Evolutionary conservation across 2,113 vertebrate genomes (phyloP).

Genomic region (Hemicordylus capensis): DNA sequence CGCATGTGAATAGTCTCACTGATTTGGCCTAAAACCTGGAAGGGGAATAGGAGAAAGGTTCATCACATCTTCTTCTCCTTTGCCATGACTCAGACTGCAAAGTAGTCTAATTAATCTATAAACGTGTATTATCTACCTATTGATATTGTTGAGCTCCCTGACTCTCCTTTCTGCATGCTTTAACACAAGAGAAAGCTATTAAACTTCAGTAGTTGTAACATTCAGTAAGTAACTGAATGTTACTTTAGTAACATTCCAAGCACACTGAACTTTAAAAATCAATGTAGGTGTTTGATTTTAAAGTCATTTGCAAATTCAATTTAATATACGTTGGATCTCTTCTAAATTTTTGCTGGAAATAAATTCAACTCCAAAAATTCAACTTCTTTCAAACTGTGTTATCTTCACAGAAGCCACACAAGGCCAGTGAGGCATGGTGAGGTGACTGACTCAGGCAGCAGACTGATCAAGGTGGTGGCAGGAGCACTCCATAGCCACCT

Average conservation of each 20-base stretch:
- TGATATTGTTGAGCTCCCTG: background rate
- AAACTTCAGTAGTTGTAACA: background rate
- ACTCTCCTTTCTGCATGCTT: background rate
- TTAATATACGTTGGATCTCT: background rate
- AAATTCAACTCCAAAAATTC: background rate
- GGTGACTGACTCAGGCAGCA: no score
- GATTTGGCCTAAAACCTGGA: background rate
- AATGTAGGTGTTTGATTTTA: background rate
- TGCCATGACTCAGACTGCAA: background rate
- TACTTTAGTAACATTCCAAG: background rate
- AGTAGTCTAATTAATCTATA: background rate
- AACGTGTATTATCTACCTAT: background rate
- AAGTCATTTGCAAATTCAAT: background rate
- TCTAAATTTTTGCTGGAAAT: background rate
- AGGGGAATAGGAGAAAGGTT: fast-evolving
- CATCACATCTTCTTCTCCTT: background rate
- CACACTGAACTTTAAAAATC: background rate
- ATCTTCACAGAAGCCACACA: background rate
- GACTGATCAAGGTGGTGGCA: no score
- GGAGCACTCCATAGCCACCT: no score
- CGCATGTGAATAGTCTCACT: no score
- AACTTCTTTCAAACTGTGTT: background rate
- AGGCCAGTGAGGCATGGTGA: background rate
- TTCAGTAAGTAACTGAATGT: no score
- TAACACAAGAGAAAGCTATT: background rate